Percentiles rank a stretch among this genome's conserved stretches.
Evolutionary conservation across 2,888 invertebrate genomes (phyloP).

Genomic region (Campoletis raptor): DNA sequence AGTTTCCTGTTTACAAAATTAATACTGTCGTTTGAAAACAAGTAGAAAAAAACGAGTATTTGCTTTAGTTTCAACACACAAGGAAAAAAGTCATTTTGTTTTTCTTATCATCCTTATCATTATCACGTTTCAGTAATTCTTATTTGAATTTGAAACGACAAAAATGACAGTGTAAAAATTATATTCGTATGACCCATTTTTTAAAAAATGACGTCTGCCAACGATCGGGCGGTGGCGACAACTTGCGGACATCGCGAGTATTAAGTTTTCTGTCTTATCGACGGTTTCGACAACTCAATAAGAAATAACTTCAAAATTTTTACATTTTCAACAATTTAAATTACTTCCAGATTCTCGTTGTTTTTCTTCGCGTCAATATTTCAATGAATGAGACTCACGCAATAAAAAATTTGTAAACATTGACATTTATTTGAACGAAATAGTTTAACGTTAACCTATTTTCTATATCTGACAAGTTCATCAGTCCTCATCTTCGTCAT

Average conservation of each 20-base stretch:
- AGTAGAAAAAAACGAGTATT: too few relatives aligned
- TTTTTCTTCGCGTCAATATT: background rate
- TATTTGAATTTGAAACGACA: too few relatives aligned
- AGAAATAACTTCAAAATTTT: background rate
- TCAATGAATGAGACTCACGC: background rate
- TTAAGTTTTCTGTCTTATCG: background rate
- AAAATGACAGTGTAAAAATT: too few relatives aligned
- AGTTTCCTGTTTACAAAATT: too few relatives aligned
- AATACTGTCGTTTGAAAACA: too few relatives aligned
- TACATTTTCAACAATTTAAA: background rate
- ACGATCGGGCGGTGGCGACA: background rate
- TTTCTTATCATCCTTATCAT: too few relatives aligned
- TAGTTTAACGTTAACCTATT: background rate
- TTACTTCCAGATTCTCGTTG: background rate
- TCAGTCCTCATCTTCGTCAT: slow-evolving; percentile 69
- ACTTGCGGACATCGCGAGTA: background rate
- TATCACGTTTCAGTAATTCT: too few relatives aligned
- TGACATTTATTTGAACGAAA: background rate
- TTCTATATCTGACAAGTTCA: background rate
- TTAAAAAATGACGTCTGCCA: too few relatives aligned
- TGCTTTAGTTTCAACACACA: too few relatives aligned
- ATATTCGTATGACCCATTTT: too few relatives aligned
- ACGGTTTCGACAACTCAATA: background rate
- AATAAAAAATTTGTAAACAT: background rate
- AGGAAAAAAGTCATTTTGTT: too few relatives aligned